Evolutionary conservation across 2,888 invertebrate species (phyloP).

Genomic region (Pocota personata): DNA sequence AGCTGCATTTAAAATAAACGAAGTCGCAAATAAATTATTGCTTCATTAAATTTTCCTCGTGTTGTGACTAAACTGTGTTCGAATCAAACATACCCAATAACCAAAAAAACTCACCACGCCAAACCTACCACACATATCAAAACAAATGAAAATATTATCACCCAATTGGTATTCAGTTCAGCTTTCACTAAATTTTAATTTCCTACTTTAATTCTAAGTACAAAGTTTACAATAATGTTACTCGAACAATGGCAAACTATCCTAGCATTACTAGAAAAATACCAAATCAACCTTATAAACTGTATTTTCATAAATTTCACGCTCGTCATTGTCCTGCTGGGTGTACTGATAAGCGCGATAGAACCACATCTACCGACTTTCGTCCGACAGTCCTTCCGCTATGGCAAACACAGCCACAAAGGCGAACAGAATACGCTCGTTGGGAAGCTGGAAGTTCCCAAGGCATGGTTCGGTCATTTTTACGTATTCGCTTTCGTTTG

Average conservation of each 20-base stretch:
- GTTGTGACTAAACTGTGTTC: not conserved
- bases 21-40: too few species aligned
- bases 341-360: slow-evolving; percentile 84
- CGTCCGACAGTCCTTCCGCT: slow-evolving; percentile 87
- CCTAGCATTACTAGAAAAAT: slow-evolving; percentile 66
- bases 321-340: slow-evolving; percentile 83
- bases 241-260: slow-evolving; percentile 23
- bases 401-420: slow-evolving; percentile 88
- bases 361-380: slow-evolving; percentile 87
- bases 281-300: slow-evolving; percentile 79
- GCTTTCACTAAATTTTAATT: slow-evolving; percentile 9
- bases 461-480: slow-evolving; percentile 92
- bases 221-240: slow-evolving; percentile 28
- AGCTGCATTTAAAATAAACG: too few species aligned
- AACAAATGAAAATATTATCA: slow-evolving; percentile 6
- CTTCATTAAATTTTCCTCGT: too few species aligned
- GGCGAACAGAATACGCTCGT: slow-evolving; percentile 82
- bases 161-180: slow-evolving; percentile 2
- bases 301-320: slow-evolving; percentile 79
- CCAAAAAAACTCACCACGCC: not conserved
- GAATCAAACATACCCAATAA: not conserved
- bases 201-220: not conserved
- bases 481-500: slow-evolving; percentile 88
- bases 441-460: slow-evolving; percentile 87
- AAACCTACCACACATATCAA: not conserved